A percentile compares a stretch with the other conserved stretches of the same genome.
These are phyloP conservation scores for Grus americana DNA, from an alignment of 2,113 vertebrate species.

Conservation along the genomic window DNA sequence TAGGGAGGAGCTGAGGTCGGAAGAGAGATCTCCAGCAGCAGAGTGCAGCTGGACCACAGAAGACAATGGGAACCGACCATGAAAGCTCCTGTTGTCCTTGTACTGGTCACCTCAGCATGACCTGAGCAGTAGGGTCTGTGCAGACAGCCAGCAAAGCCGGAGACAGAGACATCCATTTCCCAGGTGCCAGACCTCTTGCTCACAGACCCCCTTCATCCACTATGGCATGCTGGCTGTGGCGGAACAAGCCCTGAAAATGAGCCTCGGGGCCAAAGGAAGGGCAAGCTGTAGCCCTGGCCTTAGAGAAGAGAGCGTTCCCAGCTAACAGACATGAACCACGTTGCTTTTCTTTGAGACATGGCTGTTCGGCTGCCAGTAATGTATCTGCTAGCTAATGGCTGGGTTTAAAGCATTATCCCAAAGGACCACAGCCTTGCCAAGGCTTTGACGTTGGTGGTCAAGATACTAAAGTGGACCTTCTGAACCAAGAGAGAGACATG, in stretches of 20 bases:
- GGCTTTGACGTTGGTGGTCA: not conserved
- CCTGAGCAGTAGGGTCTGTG: not conserved
- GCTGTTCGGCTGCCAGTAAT: not conserved
- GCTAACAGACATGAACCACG: not conserved
- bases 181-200: not conserved
- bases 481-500: not conserved
- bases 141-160: not conserved
- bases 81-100: not conserved
- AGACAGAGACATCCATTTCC: not conserved
- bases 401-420: not conserved
- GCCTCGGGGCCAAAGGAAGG: not conserved
- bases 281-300: not conserved
- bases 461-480: not conserved
- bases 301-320: not conserved
- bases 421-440: constrained; percentile 13
- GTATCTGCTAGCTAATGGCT: not conserved
- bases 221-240: accelerated
- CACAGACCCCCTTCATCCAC: not conserved
- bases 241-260: not conserved
- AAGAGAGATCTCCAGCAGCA: not conserved
- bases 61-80: not conserved
- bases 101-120: accelerated
- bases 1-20: not conserved
- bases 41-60: not conserved
- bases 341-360: not conserved